Evolutionary conservation across 2,888 invertebrate species (phyloP).

Genomic region (Harpagoxenus sublaevis): DNA sequence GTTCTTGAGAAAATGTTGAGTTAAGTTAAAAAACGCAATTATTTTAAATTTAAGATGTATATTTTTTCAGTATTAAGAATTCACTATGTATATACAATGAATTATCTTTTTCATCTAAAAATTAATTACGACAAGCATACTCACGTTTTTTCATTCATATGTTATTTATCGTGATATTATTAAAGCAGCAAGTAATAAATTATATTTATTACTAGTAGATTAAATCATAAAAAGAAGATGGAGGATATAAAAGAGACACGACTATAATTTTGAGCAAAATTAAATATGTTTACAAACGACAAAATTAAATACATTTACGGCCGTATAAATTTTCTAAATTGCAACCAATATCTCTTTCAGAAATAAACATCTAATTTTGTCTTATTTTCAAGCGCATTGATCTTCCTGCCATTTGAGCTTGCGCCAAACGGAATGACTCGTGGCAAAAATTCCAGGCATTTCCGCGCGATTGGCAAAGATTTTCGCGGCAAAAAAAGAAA

Average conservation of each 20-base stretch:
- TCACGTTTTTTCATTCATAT: background rate
- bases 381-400: slow-evolving; percentile 40
- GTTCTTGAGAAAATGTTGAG: background rate
- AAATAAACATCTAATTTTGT: slow-evolving; percentile 48
- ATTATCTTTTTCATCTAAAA: background rate
- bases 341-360: background rate
- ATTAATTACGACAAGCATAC: background rate
- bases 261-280: background rate
- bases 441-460: slow-evolving; percentile 30
- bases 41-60: background rate
- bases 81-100: background rate
- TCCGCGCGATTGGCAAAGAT: slow-evolving; percentile 34
- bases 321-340: background rate
- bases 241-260: background rate
- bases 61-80: background rate
- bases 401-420: slow-evolving; percentile 31
- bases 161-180: background rate
- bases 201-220: background rate
- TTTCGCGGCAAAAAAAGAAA: background rate
- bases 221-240: background rate
- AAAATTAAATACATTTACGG: background rate
- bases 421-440: slow-evolving; percentile 42
- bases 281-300: background rate
- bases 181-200: background rate
- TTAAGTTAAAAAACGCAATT: background rate